Conservation (phyloP, 30 jellyfish, hydroid and myxozoan genomes). For the Aurelia sp. region DNA sequence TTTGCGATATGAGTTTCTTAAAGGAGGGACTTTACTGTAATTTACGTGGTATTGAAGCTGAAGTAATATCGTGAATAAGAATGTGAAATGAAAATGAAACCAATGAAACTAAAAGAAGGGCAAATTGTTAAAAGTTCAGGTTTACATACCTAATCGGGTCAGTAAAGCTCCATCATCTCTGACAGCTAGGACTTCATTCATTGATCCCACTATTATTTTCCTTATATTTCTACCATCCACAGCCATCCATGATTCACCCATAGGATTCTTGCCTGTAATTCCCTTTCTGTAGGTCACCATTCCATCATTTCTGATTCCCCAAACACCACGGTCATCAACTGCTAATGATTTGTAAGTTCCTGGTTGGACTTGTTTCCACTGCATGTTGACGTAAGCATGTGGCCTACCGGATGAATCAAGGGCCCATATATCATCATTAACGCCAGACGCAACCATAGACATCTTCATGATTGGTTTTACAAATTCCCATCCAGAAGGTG, state of each 20-base stretch:
- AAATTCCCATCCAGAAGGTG: conserved; percentile 45
- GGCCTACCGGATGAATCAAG: conserved; percentile 50
- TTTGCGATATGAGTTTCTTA: no score
- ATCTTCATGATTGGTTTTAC: not conserved
- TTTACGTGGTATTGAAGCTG: no score
- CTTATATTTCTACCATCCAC: conserved; percentile 42
- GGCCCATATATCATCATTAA: conserved; percentile 55
- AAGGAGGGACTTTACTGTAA: no score
- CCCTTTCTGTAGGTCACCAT: conserved; percentile 64
- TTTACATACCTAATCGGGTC: not conserved
- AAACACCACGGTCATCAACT: conserved; percentile 53
- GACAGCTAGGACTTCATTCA: conserved; percentile 32
- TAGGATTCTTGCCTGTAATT: conserved; percentile 31
- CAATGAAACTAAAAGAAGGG: no score
- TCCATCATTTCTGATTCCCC: conserved; percentile 63
- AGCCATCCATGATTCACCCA: conserved; percentile 50
- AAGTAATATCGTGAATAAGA: no score
- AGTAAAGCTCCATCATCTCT: conserved; percentile 2
- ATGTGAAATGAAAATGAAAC: no score
- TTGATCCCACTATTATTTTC: conserved; percentile 33
- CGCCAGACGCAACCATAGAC: conserved; percentile 39
- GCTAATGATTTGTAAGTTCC: conserved; percentile 24
- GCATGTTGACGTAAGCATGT: not conserved
- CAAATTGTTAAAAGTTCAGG: no score
- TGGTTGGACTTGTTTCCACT: conserved; percentile 26